Evolutionary conservation across 1,140 invertebrate species (phyloP), one percentile per base, ranked within the genome.

Genomic region (Lasioglossum baleicum): DNA sequence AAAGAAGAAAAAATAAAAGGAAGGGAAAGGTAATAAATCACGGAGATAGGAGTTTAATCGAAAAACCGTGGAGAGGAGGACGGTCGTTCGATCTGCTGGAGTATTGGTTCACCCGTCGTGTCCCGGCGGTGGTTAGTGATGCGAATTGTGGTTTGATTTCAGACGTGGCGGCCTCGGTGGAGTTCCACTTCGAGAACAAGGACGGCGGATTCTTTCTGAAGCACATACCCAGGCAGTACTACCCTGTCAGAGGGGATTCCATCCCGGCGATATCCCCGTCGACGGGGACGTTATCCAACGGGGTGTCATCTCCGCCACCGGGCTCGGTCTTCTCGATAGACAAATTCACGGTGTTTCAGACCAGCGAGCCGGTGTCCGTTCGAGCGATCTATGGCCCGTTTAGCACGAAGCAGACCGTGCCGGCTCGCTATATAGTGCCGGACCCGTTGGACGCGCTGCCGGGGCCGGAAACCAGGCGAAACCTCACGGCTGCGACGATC

Each of bases 371-470:
- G 8, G 96, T 97, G 0, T 97, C 97, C 0, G 96, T 98, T 7
- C 93, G 97, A 17, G 97, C 97, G 10, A 97, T 96, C 8, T 98
- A 98, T 87, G 98, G 98, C 4, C 97, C 97, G 3, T 98, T 98
- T 92, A 97, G 97, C 80, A 98, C 97, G 44, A 98, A 98, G 88
- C 97, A 98, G 92, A 98, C 97, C 2, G 97, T 98, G 20, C 97
- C 97, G n/a, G 96, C 97, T 0, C 94, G 97, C n/a, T 97, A 97
- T 87, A 95, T 97, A 75, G 96, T 97, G 17, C 96, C 97, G 0
- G 96, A 97, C 90, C 95, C 96, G 0, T 91, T 97, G 80, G 96
- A 95, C 78, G 89, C 91, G 17, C 82, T 93, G 7, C 92, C 91
- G 2, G 87, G 86, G 0, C 89, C 90, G 11, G 90, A 91, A 15